Percentiles rank a stretch among this genome's conserved stretches.
phyloP scores from a whole-genome alignment of 2,113 vertebrate species.

The Pygoscelis antarcticus region DNA sequence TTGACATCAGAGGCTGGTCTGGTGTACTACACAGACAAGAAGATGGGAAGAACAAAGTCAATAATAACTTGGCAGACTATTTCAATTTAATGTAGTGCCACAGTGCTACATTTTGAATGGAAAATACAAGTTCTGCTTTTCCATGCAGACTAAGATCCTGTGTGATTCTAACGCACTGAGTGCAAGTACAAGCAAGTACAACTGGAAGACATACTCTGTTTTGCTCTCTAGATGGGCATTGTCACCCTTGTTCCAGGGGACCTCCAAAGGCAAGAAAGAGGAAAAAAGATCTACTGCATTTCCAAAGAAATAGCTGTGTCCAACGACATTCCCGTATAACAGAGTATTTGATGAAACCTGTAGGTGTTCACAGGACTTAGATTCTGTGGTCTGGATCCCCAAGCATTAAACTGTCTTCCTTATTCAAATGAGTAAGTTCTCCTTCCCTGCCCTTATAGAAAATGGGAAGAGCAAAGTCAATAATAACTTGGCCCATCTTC shows the following conservation, averaged over 20 bases:
- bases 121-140: not conserved
- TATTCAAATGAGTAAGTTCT: not conserved
- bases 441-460: not conserved
- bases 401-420: not conserved
- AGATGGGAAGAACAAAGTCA: not conserved
- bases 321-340: not conserved
- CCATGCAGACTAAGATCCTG: not conserved
- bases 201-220: not conserved
- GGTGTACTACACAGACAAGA: constrained; percentile 73
- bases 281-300: not conserved
- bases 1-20: constrained; percentile 87
- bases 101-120: not conserved
- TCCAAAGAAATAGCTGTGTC: not conserved
- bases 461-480: not conserved
- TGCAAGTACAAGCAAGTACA: not conserved
- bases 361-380: not conserved
- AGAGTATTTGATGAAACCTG: not conserved
- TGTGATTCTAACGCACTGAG: not conserved
- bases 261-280: not conserved
- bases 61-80: not conserved
- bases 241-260: not conserved
- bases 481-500: no score
- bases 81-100: not conserved
- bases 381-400: not conserved
- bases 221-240: not conserved